A percentile compares a stretch with the other conserved stretches of the same genome.
Conservation (phyloP, 2,113 vertebrate species). For the Ciconia maguari region DNA sequence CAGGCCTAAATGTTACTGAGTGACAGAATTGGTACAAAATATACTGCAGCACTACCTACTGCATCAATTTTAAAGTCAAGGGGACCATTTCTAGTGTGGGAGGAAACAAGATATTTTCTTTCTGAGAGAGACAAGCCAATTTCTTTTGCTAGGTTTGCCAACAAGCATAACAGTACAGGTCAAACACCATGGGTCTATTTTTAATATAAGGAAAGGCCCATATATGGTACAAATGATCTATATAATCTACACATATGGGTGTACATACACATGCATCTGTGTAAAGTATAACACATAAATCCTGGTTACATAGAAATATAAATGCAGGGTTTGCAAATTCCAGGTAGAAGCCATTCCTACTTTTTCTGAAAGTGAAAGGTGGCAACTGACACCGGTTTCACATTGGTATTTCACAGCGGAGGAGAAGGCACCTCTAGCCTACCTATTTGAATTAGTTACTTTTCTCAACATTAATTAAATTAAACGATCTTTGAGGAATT, state of each 20-base stretch:
- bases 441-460: slow-evolving; percentile 52
- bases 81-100: not conserved
- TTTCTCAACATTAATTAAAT: slow-evolving; percentile 65
- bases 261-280: accelerated
- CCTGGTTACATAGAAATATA: not conserved
- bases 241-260: not conserved
- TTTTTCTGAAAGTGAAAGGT: not conserved
- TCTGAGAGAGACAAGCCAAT: not conserved
- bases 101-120: not conserved
- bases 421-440: not conserved
- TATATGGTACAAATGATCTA: not conserved
- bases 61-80: not conserved
- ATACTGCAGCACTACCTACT: not conserved
- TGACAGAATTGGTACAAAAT: slow-evolving; percentile 10
- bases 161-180: not conserved
- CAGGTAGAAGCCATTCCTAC: not conserved
- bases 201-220: not conserved
- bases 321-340: not conserved
- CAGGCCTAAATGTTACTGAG: slow-evolving; percentile 43
- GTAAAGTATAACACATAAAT: not conserved
- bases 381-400: not conserved
- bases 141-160: not conserved
- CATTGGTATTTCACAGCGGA: not conserved
- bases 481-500: slow-evolving; percentile 69
- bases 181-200: not conserved